These are phyloP conservation scores for Planiliza haematocheilus DNA, from an alignment of 2,113 vertebrate genomes.

Conservation along the genomic window DNA sequence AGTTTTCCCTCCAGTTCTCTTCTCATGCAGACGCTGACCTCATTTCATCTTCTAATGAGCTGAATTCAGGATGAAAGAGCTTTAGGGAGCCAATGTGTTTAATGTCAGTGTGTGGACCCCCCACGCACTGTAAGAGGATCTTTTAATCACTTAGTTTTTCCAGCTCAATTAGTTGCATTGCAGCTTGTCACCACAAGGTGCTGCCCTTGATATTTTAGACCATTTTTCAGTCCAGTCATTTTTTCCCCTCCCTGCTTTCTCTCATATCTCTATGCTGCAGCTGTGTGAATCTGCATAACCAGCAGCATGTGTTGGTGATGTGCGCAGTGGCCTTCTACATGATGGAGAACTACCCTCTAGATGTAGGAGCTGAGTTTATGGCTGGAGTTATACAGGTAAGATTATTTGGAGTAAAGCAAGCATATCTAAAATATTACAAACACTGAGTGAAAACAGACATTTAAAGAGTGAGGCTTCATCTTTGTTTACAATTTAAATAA, in stretches of 20 bases:
- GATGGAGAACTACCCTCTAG: conserved; percentile 97
- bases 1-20: conserved; percentile 65
- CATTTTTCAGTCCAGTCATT: neutral
- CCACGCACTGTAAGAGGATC: conserved; percentile 7
- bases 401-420: neutral
- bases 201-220: conserved; percentile 31
- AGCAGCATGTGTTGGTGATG: conserved; percentile 97
- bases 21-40: conserved; percentile 12
- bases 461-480: no score
- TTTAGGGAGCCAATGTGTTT: neutral
- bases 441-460: no score
- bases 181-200: conserved; percentile 37
- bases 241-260: neutral
- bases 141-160: conserved; percentile 26
- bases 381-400: conserved; percentile 93
- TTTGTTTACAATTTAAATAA: no score
- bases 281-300: conserved; percentile 94
- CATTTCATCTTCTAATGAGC: conserved; percentile 27
- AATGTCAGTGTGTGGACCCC: conserved; percentile 24
- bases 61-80: conserved; percentile 21
- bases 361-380: conserved; percentile 96
- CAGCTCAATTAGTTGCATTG: conserved; percentile 2
- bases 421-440: no score
- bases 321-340: conserved; percentile 98
- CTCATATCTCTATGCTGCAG: conserved; percentile 79